Conservation (phyloP, 2,888 invertebrate genomes). For the Strigamia maritima region DNA sequence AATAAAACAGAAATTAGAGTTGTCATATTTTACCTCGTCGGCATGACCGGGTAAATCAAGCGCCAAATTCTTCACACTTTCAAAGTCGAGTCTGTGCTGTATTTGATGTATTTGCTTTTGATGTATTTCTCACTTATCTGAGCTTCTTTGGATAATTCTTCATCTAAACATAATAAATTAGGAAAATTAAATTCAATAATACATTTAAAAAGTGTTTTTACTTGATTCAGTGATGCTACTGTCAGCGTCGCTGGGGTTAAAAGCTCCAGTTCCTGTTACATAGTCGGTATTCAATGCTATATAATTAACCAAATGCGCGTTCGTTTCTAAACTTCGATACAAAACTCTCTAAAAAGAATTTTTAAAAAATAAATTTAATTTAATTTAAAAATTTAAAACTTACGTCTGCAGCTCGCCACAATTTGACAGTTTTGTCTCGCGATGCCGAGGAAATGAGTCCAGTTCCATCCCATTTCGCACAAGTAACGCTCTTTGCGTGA, state of each 20-base stretch:
- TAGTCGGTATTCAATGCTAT: slow-evolving; percentile 95
- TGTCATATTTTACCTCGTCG: no score
- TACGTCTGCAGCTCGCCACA: slow-evolving; percentile 85
- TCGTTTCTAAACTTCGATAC: slow-evolving; percentile 86
- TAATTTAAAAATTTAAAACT: slow-evolving; percentile 46
- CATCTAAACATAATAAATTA: slow-evolving; percentile 42
- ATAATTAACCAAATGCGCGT: slow-evolving; percentile 99
- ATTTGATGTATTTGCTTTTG: slow-evolving; percentile 83
- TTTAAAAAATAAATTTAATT: no score
- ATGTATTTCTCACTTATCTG: slow-evolving; percentile 60
- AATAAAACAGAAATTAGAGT: no score
- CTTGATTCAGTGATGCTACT: slow-evolving; percentile 43
- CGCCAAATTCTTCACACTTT: no score
- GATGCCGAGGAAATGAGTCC: slow-evolving; percentile 92
- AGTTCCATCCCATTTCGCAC: slow-evolving; percentile 92
- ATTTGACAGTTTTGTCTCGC: slow-evolving; percentile 92
- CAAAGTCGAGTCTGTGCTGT: slow-evolving; percentile 94
- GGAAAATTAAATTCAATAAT: no score
- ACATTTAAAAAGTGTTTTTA: no score
- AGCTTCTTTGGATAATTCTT: slow-evolving; percentile 62
- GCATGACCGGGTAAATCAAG: no score
- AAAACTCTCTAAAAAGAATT: slow-evolving; percentile 71
- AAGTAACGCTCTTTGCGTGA: slow-evolving; percentile 86
- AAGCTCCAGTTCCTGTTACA: slow-evolving; percentile 86
- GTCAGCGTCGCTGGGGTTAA: slow-evolving; percentile 65